phyloP scores from a whole-genome alignment of 2,113 vertebrate genomes.

The Noturus placidus region DNA sequence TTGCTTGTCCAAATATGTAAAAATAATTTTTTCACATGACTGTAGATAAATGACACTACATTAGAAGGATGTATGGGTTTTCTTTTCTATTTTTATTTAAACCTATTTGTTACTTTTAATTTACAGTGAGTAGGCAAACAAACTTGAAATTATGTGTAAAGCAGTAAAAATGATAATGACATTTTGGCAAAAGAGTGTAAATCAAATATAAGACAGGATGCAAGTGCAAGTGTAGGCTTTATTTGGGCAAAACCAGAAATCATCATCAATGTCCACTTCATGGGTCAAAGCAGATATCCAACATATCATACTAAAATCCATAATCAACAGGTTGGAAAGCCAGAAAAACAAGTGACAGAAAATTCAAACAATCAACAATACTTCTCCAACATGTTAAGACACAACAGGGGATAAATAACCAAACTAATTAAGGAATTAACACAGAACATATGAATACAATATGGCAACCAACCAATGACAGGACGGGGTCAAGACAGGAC shows the following conservation, averaged over 20 bases:
- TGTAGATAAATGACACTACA: neutral
- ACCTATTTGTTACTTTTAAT: neutral
- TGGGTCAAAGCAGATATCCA: neutral
- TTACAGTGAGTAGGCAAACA: neutral
- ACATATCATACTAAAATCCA: neutral
- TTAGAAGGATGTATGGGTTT: neutral
- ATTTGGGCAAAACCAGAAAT: neutral
- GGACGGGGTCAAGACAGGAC: no score
- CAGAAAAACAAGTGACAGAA: neutral
- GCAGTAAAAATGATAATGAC: neutral
- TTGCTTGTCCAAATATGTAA: no score
- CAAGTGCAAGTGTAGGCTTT: neutral
- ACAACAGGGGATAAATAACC: neutral
- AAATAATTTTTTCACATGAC: no score
- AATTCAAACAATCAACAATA: neutral
- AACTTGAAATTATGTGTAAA: neutral
- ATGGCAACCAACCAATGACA: no score
- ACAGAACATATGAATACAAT: no score
- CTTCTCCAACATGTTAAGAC: neutral
- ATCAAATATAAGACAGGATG: neutral
- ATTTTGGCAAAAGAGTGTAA: neutral
- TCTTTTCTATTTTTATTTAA: neutral
- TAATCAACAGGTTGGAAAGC: neutral
- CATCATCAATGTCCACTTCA: neutral
- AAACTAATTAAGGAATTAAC: neutral